phyloP scores from a whole-genome alignment of 2,113 vertebrate species.

The Bubo bubo region DNA sequence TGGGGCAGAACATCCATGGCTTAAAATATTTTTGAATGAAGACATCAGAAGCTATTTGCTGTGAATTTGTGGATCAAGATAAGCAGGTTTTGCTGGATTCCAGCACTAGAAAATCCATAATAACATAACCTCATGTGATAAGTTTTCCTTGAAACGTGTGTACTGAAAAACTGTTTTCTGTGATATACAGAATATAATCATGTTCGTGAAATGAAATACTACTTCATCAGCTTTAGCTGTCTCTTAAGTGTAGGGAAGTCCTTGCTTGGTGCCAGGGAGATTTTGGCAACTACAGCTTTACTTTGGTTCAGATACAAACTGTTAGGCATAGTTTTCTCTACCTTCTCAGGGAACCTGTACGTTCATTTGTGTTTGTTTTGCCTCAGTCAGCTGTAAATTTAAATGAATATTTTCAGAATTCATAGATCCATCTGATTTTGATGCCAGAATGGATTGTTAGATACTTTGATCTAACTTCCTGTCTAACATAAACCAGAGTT shows the following conservation, averaged over 20 bases:
- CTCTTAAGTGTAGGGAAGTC: background rate
- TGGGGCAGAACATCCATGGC: background rate
- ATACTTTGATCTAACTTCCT: background rate
- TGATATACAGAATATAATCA: background rate
- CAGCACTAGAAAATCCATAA: background rate
- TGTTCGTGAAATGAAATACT: background rate
- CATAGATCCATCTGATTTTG: background rate
- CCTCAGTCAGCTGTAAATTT: background rate
- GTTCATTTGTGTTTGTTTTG: background rate
- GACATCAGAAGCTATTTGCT: background rate
- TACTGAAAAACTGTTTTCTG: background rate
- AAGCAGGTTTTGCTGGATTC: background rate
- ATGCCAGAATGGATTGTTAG: background rate
- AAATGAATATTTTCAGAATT: background rate
- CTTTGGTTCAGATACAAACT: background rate
- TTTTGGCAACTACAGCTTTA: background rate
- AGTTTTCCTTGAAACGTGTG: background rate
- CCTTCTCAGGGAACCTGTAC: background rate
- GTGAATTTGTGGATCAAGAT: background rate
- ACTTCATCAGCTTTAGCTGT: background rate
- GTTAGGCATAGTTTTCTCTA: background rate
- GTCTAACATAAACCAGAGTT: background rate
- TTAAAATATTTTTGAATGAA: background rate
- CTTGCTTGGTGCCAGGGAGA: background rate
- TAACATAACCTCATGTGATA: background rate